A percentile compares a stretch with the other conserved stretches of the same genome.
phyloP scores from a whole-genome alignment of 1,140 invertebrate species.

The Solenopsis fugax region DNA sequence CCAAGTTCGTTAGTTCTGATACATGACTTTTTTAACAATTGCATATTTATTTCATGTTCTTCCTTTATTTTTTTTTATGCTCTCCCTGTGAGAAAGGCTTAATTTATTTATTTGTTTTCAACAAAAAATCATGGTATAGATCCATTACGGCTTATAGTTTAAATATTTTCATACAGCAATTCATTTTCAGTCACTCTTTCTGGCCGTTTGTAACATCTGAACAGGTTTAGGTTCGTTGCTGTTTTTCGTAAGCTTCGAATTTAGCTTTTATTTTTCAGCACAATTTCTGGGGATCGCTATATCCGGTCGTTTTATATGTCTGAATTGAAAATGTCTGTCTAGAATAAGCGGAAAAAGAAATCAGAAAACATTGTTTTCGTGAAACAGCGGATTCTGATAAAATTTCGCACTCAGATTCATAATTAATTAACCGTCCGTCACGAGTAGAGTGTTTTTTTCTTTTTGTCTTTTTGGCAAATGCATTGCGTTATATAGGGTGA shows the following conservation, averaged over 20 bases:
- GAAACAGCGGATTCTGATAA: neutral
- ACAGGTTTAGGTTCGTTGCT: slow-evolving; percentile 24
- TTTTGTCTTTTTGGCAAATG: no score
- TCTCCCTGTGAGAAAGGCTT: no score
- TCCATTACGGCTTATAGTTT: neutral
- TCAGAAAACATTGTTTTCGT: slow-evolving; percentile 2
- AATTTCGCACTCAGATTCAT: neutral
- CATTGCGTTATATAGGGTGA: no score
- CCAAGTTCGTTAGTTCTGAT: no score
- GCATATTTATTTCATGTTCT: no score
- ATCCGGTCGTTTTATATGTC: neutral
- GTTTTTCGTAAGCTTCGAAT: neutral
- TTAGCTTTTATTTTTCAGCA: neutral
- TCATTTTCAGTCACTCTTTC: slow-evolving; percentile 10
- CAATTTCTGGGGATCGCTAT: slow-evolving; percentile 16
- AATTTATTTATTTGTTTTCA: no score
- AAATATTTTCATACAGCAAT: slow-evolving; percentile 22
- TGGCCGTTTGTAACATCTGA: neutral
- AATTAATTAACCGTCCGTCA: neutral
- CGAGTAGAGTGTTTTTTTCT: no score
- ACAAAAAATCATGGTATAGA: no score
- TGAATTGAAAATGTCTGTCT: neutral
- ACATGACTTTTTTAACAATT: no score
- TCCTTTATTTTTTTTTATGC: no score
- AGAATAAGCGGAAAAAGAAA: neutral